Conservation (phyloP, 2,888 invertebrate species). For the Coleophora flavipennella region DNA sequence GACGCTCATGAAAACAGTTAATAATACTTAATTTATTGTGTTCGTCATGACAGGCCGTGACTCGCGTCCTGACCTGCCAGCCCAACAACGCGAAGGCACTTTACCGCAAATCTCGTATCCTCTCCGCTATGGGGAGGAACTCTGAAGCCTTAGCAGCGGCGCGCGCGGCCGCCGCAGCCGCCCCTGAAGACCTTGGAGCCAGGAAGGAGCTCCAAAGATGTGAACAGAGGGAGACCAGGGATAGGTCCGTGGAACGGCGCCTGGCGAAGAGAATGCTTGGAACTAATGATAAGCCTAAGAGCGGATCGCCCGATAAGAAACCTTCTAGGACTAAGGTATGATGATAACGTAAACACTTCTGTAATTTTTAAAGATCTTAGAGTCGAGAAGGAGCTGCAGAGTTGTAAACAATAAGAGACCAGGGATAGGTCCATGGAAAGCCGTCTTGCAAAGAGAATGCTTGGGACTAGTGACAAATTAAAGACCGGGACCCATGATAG, state of each 20-base stretch:
- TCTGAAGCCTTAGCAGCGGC: slow-evolving; percentile 77
- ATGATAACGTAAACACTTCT: neutral
- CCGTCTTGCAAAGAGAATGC: slow-evolving; percentile 63
- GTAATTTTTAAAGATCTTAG: neutral
- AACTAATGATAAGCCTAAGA: slow-evolving; percentile 17
- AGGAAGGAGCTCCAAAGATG: slow-evolving; percentile 53
- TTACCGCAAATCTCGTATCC: slow-evolving; percentile 79
- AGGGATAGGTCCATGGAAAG: slow-evolving; percentile 62
- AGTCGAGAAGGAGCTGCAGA: too few relatives aligned
- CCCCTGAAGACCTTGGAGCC: slow-evolving; percentile 51
- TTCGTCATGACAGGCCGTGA: slow-evolving; percentile 76
- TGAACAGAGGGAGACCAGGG: slow-evolving; percentile 42
- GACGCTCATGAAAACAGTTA: too few relatives aligned
- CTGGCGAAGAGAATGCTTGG: slow-evolving; percentile 67
- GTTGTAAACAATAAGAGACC: slow-evolving; percentile 32
- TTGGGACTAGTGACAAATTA: slow-evolving; percentile 28
- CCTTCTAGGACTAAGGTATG: slow-evolving; percentile 50
- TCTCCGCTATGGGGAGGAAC: slow-evolving; percentile 72
- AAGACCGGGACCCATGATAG: slow-evolving; percentile 33
- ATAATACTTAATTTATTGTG: too few relatives aligned
- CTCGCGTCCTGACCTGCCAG: slow-evolving; percentile 86
- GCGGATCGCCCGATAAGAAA: slow-evolving; percentile 41
- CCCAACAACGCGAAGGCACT: slow-evolving; percentile 93
- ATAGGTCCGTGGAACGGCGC: slow-evolving; percentile 61
- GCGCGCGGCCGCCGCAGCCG: slow-evolving; percentile 45